Percentiles rank a stretch among this genome's conserved stretches.
These are phyloP conservation scores for Nyctereutes procyonoides DNA, from an alignment of 2,113 vertebrate species.

Conservation along the genomic window DNA sequence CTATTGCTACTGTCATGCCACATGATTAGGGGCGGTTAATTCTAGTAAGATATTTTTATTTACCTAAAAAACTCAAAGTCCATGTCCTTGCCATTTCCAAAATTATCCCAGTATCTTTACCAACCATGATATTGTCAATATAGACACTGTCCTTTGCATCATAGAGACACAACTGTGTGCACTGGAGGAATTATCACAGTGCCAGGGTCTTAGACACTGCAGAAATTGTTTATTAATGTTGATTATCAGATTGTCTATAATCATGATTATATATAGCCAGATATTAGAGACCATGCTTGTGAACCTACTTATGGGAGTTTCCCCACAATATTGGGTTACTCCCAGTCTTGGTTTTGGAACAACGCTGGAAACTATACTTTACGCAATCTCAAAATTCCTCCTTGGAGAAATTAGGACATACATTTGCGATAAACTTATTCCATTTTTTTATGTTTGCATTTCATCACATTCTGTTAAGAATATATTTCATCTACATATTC, in stretches of 20 bases:
- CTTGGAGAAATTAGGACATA: neutral
- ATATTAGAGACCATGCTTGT: neutral
- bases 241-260: neutral
- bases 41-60: neutral
- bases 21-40: neutral
- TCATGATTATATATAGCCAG: neutral
- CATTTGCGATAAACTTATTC: neutral
- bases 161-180: neutral
- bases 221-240: neutral
- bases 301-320: neutral
- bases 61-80: neutral
- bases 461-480: neutral
- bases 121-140: neutral
- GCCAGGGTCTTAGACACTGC: neutral
- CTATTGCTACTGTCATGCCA: neutral
- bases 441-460: neutral
- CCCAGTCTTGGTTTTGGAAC: neutral
- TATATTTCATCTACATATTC: neutral
- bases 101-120: neutral
- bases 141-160: neutral
- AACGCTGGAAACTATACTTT: neutral
- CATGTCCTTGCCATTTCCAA: neutral
- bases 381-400: neutral
- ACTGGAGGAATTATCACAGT: neutral
- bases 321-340: neutral